These are phyloP conservation scores for Scylla paramamosain DNA, from an alignment of 1,140 invertebrate genomes.

Conservation along the genomic window DNA sequence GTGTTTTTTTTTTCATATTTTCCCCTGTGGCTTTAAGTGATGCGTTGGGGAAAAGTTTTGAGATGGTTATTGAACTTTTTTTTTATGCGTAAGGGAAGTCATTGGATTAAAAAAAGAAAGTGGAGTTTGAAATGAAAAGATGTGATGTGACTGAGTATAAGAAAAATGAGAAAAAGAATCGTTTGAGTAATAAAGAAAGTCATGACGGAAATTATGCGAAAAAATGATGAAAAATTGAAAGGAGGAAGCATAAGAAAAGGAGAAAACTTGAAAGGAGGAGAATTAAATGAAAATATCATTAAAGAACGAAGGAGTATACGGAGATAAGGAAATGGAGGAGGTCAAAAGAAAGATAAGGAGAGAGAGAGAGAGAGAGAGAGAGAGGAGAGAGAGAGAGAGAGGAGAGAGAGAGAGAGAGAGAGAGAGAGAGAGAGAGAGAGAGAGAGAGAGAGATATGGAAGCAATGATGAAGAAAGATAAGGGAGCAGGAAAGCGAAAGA, in stretches of 20 bases:
- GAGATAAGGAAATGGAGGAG: background rate
- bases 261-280: background rate
- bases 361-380: background rate
- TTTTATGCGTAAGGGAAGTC: no score
- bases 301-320: background rate
- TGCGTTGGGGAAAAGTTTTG: no score
- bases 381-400: background rate
- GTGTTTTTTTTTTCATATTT: no score
- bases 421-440: background rate
- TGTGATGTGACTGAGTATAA: no score
- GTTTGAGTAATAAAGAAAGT: no score
- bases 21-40: no score
- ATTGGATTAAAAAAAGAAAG: no score
- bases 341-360: background rate
- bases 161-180: no score
- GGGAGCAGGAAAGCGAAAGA: background rate
- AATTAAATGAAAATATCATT: background rate
- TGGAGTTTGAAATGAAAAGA: no score
- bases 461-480: background rate
- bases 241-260: background rate
- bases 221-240: background rate
- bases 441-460: background rate
- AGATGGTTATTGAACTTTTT: no score
- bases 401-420: slow-evolving; percentile 1
- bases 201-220: no score